Evolutionary conservation across 2,888 invertebrate species (phyloP), one percentile per base, ranked within the genome.

Genomic region (Prenolepis imparis): DNA sequence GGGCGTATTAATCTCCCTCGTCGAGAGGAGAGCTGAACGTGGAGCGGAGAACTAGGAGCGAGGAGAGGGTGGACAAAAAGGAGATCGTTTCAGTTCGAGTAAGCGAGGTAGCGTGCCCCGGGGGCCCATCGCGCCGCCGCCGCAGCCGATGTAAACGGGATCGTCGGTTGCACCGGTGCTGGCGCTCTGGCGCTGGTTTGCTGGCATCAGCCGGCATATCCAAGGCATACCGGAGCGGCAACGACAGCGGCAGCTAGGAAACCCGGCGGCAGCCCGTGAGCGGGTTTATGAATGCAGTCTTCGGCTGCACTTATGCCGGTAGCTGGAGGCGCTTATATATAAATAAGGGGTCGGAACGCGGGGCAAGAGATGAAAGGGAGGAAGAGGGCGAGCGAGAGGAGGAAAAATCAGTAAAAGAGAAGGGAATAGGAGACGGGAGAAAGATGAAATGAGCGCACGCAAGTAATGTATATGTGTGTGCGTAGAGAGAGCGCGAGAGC

Each of bases 251-350:
- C 77, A 73, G 84, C 86, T 88, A 89, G 90, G 89, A 89, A 89
- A 91, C 87, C 87, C 88, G 88, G 63, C 86, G 85, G 84, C 85
- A 24, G 73, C 84, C 84, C 72, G 73, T 73, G 86, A 86, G 84
- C 82, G 90, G 90, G 90, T 92, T 93, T 93, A 92, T 91, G 93
- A 93, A 93, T 93, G 93, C 93, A 91, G 93, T 92, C 90, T 91
- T 90, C 92, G 92, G 86, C 86, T 77, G 92, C 92, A 90, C 91
- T 92, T 93, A 93, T 92, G 92, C 91, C 89, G 90, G 91, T 90
- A 88, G 91, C 93, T 91, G 83, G 83, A 89, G 93, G 93, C 93
- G 91, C 91, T 93, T 93, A 93, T 93, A 94, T 93, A 93, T 93
- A 94, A 94, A 94, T 94, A 93, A 93, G 93, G 92, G 89, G 88